Evolutionary conservation across 2,797 vertebrate species (phyloP).

Genomic region (Crypturellus tataupa): DNA sequence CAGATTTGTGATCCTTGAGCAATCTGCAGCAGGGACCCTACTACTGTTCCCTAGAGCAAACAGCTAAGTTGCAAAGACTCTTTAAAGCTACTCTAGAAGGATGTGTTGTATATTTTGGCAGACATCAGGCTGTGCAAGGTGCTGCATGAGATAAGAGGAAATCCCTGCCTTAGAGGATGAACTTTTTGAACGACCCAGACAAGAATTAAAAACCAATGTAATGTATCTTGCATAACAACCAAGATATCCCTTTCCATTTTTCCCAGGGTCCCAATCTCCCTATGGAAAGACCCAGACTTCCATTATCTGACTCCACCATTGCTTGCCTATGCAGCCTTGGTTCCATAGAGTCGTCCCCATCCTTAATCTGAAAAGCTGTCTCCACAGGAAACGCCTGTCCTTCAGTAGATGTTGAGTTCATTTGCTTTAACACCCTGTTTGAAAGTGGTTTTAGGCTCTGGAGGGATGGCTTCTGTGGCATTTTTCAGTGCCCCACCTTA

Average conservation of each 20-base stretch:
- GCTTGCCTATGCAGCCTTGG: fast-evolving
- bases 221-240: too few species aligned
- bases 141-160: background rate
- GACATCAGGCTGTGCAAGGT: fast-evolving
- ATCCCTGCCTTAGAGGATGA: background rate
- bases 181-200: background rate
- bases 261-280: background rate
- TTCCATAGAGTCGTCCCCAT: background rate
- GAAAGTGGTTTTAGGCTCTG: background rate
- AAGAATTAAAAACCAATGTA: background rate
- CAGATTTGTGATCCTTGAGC: background rate
- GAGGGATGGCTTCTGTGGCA: background rate
- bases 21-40: background rate
- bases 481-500: background rate
- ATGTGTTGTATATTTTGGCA: background rate
- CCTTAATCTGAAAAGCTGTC: background rate
- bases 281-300: background rate
- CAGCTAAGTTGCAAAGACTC: background rate
- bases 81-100: background rate
- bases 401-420: background rate
- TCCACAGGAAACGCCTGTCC: background rate
- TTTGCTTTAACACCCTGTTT: background rate
- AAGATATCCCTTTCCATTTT: background rate
- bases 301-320: fast-evolving
- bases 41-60: fast-evolving